A percentile compares a stretch with the other conserved stretches of the same genome.
Evolutionary conservation across 2,888 invertebrate genomes (phyloP).

Genomic region (Oligia strigilis): DNA sequence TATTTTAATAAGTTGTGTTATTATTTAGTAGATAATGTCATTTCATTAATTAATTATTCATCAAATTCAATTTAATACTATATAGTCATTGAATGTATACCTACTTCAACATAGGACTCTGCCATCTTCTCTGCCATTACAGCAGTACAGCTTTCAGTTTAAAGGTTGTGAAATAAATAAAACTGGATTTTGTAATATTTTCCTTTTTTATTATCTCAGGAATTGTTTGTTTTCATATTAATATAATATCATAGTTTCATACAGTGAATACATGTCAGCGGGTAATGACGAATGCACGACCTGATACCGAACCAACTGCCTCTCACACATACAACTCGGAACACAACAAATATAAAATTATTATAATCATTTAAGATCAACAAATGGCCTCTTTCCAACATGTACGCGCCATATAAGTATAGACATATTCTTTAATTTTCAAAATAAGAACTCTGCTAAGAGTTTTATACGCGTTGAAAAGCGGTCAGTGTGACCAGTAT

Average conservation of each 20-base stretch:
- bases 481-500: conserved; percentile 68
- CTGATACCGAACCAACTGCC: conserved; percentile 72
- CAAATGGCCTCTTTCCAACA: conserved; percentile 48
- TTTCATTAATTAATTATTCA: not conserved
- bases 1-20: too few species aligned
- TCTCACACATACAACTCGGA: conserved; percentile 62
- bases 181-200: conserved; percentile 81
- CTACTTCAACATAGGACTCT: not conserved
- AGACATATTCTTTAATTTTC: conserved; percentile 22
- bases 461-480: conserved; percentile 53
- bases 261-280: conserved; percentile 87
- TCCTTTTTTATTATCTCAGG: conserved; percentile 88
- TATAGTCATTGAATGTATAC: not conserved
- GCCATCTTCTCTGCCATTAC: not conserved
- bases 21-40: not conserved
- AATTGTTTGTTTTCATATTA: conserved; percentile 88
- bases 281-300: conserved; percentile 86
- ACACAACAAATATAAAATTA: conserved; percentile 56
- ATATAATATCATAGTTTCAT: conserved; percentile 88
- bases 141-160: not conserved
- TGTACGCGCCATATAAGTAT: conserved; percentile 29
- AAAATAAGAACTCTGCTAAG: conserved; percentile 34
- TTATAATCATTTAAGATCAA: conserved; percentile 34
- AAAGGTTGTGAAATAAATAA: conserved; percentile 70
- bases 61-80: too few species aligned